Evolutionary conservation across 2,797 vertebrate species (phyloP), one percentile per base, ranked within the genome.

Genomic region (Sphaeramia orbicularis): DNA sequence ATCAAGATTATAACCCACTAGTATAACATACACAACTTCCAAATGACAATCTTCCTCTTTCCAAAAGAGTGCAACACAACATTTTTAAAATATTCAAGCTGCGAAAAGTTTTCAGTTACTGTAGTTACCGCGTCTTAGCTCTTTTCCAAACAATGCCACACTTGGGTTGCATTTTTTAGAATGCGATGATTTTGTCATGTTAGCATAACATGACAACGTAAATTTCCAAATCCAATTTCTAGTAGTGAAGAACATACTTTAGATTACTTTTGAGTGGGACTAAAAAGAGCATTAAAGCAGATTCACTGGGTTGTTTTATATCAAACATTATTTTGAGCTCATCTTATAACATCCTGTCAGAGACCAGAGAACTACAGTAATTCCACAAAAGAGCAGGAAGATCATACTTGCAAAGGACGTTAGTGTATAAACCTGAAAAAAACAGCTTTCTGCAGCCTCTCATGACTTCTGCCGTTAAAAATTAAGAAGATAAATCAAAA

Each of bases 1-100:
- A 94, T 92, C 78, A 89, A 89, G 87, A 91, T 92, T 89, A 84
- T 16, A 41, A 44, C 41, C 70, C 52, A 73, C 55, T 77, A 36
- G 66, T 54, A 74, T 63, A 11, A 64, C 14, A 1, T 18, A 43
- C 56, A 44, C 66, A 71, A 71, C 74, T 49, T 80, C 71, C 72
- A 83, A 65, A 81, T 38, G 43, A 62, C 12, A 44, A 61, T 61
- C 84, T 89, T 91, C 87, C 84, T 85, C 85, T 89, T 89, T 89
- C 64, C 48, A 60, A 61, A 76, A 52, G 51, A 38, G 11, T 36
- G 54, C 5, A 15, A 68, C 21, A n/a, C 37, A 58, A 52, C 59
- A 38, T 69, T 54, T 19, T 47, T 19, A 43, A 15, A 6, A 13
- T 10, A 18, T 36, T 48, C 21, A 38, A n/a, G 37, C n/a, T 32